phyloP scores from a whole-genome alignment of 2,113 vertebrate genomes.

The Nematolebias whitei region DNA sequence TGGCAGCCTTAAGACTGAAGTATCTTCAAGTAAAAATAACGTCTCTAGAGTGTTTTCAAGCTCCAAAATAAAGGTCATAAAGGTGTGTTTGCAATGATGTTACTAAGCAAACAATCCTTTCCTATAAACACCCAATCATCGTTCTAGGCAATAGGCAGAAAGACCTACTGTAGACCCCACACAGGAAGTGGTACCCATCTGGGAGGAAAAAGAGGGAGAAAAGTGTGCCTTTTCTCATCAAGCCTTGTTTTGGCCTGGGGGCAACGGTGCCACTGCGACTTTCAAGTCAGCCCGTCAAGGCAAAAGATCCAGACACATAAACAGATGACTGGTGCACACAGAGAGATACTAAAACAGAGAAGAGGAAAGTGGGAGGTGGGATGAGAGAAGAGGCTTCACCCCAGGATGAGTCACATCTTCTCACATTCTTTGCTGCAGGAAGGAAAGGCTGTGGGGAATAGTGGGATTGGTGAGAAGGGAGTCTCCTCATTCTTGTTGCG shows the following conservation, averaged over 20 bases:
- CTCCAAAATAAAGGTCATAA: constrained; percentile 5
- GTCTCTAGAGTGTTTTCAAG: constrained; percentile 25
- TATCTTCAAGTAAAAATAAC: constrained; percentile 16
- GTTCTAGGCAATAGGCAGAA: constrained; percentile 21
- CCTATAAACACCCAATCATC: constrained; percentile 25
- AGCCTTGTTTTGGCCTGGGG: constrained; percentile 76
- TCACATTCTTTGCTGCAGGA: constrained; percentile 40
- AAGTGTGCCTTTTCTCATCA: constrained; percentile 62
- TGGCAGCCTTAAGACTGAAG: too few relatives aligned
- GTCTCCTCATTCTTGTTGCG: constrained; percentile 42
- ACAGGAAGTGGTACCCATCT: constrained; percentile 27
- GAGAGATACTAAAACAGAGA: constrained; percentile 14
- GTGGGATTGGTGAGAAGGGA: constrained; percentile 44
- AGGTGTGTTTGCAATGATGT: constrained; percentile 29
- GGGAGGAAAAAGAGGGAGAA: constrained; percentile 38
- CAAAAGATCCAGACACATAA: constrained; percentile 58
- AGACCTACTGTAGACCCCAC: constrained; percentile 22
- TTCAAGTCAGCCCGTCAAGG: constrained; percentile 62
- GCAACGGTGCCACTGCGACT: constrained; percentile 68
- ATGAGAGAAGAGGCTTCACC: constrained; percentile 47
- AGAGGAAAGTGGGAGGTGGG: constrained; percentile 39
- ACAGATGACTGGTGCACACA: constrained; percentile 44
- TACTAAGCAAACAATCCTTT: constrained; percentile 30
- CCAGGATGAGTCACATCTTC: constrained; percentile 62
- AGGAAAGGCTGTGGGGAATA: constrained; percentile 43